Conservation (phyloP, 2,113 vertebrate genomes). For the Zapus hudsonius region DNA sequence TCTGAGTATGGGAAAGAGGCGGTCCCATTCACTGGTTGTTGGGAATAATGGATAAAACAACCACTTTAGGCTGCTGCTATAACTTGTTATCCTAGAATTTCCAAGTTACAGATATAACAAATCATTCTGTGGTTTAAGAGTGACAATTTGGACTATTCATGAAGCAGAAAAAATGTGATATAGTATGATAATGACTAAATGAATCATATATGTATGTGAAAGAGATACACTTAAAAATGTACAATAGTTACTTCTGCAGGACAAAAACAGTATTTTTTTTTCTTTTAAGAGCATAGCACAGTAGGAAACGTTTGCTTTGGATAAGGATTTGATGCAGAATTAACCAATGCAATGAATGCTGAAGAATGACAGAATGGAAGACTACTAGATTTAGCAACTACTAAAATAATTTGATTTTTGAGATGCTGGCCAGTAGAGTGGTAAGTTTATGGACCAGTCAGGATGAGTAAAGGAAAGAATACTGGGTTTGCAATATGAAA, state of each 20-base stretch:
- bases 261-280: neutral
- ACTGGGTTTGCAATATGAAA: neutral
- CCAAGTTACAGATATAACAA: neutral
- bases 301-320: neutral
- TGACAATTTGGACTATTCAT: neutral
- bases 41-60: neutral
- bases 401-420: neutral
- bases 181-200: neutral
- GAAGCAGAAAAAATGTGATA: neutral
- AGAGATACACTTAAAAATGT: neutral
- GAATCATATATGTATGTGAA: neutral
- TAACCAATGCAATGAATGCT: neutral
- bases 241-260: neutral
- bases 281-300: conserved; percentile 17
- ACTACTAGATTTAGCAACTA: neutral
- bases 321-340: conserved; percentile 8
- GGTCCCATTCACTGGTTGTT: fast-evolving
- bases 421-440: neutral
- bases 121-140: neutral
- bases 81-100: neutral
- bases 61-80: neutral
- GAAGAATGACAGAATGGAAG: neutral
- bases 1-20: neutral
- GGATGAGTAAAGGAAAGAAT: neutral
- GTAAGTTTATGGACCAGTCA: neutral